Percentiles rank a stretch among this genome's conserved stretches.
Conservation (phyloP, 1,140 invertebrate species). For the Capitella teleta region DNA sequence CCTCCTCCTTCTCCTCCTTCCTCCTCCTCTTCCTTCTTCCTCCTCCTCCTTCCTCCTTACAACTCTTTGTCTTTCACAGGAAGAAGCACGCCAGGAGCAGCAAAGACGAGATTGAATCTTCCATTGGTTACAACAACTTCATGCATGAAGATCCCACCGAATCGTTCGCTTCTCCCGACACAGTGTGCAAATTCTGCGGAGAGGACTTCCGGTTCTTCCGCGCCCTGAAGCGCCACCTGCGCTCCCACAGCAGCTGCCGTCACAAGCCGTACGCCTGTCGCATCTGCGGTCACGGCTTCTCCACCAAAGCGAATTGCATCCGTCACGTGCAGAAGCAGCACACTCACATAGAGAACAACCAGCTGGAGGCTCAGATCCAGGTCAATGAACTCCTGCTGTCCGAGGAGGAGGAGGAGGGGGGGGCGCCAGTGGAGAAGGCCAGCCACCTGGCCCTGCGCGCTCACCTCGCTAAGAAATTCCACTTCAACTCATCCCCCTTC, state of each 20-base stretch:
- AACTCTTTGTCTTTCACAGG: constrained; percentile 17
- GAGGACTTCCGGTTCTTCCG: constrained; percentile 43
- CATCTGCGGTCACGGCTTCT: constrained; percentile 39
- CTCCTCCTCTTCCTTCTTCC: background rate
- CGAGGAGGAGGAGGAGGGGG: no score
- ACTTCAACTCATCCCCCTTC: no score
- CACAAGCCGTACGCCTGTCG: constrained; percentile 41
- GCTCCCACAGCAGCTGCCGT: constrained; percentile 36
- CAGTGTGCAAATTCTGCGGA: constrained; percentile 44
- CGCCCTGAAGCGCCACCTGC: constrained; percentile 39
- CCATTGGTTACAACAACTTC: constrained; percentile 64
- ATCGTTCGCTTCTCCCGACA: constrained; percentile 30
- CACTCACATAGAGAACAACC: constrained; percentile 15
- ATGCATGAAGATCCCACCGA: constrained; percentile 55
- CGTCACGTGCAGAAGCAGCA: constrained; percentile 43
- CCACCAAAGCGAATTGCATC: constrained; percentile 42
- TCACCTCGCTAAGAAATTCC: no score
- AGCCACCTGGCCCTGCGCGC: no score
- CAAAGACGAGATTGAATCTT: constrained; percentile 72
- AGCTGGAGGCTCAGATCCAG: constrained; percentile 9
- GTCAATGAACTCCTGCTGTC: background rate
- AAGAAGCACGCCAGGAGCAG: constrained; percentile 72
- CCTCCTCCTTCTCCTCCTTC: background rate
- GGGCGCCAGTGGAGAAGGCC: no score
- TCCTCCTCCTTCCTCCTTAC: background rate